Conservation (phyloP, 2,113 vertebrate species). For the Psilopsiagon aymara region DNA sequence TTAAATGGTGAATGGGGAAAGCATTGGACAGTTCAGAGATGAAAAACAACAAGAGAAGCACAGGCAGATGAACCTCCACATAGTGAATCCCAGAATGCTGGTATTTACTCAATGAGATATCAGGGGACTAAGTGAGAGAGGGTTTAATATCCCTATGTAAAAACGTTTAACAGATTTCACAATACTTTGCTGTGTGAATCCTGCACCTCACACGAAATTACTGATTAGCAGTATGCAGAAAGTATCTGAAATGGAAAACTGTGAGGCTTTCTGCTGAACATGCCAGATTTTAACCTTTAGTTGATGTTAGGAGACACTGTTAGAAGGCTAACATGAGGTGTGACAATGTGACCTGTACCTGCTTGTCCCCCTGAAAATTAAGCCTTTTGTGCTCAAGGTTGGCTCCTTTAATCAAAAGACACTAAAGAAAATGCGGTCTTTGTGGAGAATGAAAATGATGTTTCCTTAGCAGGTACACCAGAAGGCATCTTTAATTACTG, state of each 20-base stretch:
- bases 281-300: neutral
- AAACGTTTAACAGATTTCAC: neutral
- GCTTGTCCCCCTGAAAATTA: constrained; percentile 7
- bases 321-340: neutral
- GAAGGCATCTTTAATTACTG: constrained; percentile 37
- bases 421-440: constrained; percentile 3
- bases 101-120: neutral
- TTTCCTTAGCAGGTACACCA: constrained; percentile 28
- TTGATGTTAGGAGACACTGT: neutral
- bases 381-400: neutral
- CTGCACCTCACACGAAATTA: neutral
- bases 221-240: neutral
- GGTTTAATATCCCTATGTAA: neutral
- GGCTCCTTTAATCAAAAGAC: constrained; percentile 12
- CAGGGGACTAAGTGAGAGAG: neutral
- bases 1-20: neutral
- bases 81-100: neutral
- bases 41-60: neutral
- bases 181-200: neutral
- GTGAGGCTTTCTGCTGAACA: neutral
- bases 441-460: neutral
- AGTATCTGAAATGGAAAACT: neutral
- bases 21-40: neutral
- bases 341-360: neutral
- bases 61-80: neutral